Conservation (phyloP, 2,113 vertebrate genomes). For the Heptranchias perlo region DNA sequence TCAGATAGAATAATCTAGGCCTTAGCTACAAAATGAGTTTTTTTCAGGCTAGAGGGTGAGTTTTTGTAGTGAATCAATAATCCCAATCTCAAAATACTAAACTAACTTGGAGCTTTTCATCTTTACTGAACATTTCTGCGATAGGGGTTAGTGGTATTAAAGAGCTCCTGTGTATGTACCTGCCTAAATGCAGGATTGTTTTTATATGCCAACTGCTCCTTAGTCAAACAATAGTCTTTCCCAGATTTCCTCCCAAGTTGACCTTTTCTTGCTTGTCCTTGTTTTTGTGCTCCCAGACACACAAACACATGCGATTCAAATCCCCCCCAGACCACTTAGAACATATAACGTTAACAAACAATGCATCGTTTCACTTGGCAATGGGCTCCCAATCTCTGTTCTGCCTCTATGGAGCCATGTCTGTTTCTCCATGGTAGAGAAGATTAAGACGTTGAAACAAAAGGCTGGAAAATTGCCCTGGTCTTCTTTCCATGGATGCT, state of each 20-base stretch:
- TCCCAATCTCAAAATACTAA: neutral
- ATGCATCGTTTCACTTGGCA: neutral
- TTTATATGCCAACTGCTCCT: neutral
- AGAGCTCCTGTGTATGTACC: neutral
- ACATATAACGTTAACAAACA: neutral
- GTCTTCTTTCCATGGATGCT: neutral
- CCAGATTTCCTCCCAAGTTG: neutral
- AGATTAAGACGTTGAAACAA: neutral
- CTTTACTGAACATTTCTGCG: neutral
- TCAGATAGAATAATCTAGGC: neutral
- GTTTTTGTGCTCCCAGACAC: neutral
- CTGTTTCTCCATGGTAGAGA: too few species aligned
- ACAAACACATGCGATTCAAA: neutral
- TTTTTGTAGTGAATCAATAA: neutral
- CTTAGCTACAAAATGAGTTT: neutral
- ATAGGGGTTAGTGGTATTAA: neutral
- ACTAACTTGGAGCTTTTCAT: neutral
- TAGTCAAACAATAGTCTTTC: neutral
- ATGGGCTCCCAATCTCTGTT: neutral
- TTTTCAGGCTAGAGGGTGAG: neutral
- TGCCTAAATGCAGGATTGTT: neutral
- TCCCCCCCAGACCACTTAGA: neutral
- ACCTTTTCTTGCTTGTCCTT: neutral
- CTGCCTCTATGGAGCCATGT: too few species aligned
- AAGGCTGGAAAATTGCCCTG: neutral